These are phyloP conservation scores for Tychaedon coryphoeus DNA, from an alignment of 2,113 vertebrate genomes.

Conservation along the genomic window DNA sequence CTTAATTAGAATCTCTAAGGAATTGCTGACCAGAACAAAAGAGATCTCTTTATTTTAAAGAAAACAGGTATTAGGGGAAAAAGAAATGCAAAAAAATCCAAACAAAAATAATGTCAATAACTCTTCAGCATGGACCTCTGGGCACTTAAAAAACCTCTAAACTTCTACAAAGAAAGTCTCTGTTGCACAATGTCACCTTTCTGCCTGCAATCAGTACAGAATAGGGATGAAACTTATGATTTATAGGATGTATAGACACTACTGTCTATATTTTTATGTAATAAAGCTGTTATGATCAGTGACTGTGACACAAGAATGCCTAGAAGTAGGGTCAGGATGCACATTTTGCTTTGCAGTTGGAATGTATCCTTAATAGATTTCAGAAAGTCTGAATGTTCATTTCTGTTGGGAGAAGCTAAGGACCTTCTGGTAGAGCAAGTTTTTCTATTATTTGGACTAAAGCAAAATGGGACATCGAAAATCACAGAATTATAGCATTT, in stretches of 20 bases:
- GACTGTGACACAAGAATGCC: not conserved
- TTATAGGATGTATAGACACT: not conserved
- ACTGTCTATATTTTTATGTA: not conserved
- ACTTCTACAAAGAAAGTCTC: not conserved
- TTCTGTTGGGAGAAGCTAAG: not conserved
- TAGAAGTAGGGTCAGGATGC: not conserved
- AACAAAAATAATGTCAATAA: not conserved
- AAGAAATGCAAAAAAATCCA: not conserved
- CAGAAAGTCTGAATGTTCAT: not conserved
- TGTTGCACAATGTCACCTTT: not conserved
- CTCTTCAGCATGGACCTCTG: not conserved
- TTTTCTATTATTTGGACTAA: not conserved
- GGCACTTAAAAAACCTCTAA: not conserved
- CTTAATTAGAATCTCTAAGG: constrained; percentile 40
- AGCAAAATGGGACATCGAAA: not conserved
- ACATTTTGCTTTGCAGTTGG: not conserved
- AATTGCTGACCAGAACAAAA: constrained; percentile 29
- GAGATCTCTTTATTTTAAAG: not conserved
- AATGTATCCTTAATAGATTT: not conserved
- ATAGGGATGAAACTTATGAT: not conserved
- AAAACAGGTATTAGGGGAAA: constrained; percentile 7
- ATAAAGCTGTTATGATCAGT: not conserved
- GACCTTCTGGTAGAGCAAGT: not conserved
- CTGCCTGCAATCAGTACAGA: not conserved
- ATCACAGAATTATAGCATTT: not conserved